Evolutionary conservation across 2,888 invertebrate species (phyloP).

Genomic region (Pyrrhosoma nymphula): DNA sequence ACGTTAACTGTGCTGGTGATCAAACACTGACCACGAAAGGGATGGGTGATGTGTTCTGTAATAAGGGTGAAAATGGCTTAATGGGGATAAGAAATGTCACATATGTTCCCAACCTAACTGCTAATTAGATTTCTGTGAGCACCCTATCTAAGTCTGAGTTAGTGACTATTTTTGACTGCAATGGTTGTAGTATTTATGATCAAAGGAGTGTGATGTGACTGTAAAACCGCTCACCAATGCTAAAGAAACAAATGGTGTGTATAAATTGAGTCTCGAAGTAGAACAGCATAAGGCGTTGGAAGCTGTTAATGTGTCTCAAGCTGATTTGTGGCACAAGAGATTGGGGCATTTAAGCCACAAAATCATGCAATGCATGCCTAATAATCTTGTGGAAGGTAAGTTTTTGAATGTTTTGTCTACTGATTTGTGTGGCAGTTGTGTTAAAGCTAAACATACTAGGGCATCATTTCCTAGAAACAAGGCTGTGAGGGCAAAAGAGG

Average conservation of each 20-base stretch:
- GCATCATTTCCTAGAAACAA: background rate
- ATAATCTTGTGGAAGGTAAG: background rate
- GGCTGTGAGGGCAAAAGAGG: background rate
- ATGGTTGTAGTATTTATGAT: background rate
- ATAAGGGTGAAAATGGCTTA: background rate
- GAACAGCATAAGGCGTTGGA: background rate
- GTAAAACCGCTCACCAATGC: background rate
- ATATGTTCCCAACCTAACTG: background rate
- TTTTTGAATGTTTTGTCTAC: background rate
- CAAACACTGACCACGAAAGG: background rate
- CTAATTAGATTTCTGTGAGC: background rate
- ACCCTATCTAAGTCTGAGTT: background rate
- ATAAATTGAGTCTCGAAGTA: background rate
- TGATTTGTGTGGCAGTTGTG: constrained; percentile 24
- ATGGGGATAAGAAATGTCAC: background rate
- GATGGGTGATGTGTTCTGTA: background rate
- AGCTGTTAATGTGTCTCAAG: background rate
- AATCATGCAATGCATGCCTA: background rate
- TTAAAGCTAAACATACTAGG: background rate
- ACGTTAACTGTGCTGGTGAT: background rate
- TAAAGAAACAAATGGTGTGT: background rate
- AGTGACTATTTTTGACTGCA: background rate
- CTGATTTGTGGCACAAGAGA: background rate
- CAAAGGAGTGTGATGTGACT: background rate
- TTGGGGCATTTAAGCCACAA: background rate